phyloP scores from a whole-genome alignment of 1,140 invertebrate genomes.

The Radopholus similis region DNA sequence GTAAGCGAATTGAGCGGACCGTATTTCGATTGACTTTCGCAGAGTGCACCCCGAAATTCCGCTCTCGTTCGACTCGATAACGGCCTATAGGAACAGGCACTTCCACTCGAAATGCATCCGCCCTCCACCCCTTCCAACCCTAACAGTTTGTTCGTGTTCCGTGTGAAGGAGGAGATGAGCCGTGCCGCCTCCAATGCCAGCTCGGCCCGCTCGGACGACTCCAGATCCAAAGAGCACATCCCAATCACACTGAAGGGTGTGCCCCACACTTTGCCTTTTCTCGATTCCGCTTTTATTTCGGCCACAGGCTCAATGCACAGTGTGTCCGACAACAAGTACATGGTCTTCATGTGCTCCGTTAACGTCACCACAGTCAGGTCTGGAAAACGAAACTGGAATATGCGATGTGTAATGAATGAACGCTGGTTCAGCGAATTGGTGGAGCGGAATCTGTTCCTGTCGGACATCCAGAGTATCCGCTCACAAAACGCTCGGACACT shows the following conservation, averaged over 20 bases:
- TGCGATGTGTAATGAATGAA: background rate
- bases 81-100: constrained; percentile 46
- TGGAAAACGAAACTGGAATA: background rate
- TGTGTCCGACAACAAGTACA: constrained; percentile 60
- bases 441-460: constrained; percentile 40
- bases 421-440: constrained; percentile 32
- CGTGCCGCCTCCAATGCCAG: background rate
- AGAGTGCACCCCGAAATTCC: constrained; percentile 61
- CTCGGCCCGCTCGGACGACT: constrained; percentile 1
- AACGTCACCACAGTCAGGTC: constrained; percentile 59
- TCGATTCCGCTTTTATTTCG: background rate
- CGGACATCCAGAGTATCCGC: constrained; percentile 33
- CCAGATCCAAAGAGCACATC: constrained; percentile 22
- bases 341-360: constrained; percentile 63
- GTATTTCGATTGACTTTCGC: background rate
- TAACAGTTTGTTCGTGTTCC: constrained; percentile 39
- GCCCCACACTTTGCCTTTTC: background rate
- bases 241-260: constrained; percentile 46
- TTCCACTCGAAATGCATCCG: constrained; percentile 34
- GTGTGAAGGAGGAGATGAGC: constrained; percentile 23
- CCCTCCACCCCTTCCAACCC: background rate
- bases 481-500: constrained; percentile 49
- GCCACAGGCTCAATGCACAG: constrained; percentile 62
- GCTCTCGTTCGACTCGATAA: constrained; percentile 60
- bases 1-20: constrained; percentile 1